These are phyloP conservation scores for Ophonus ardosiacus DNA, from an alignment of 2,888 invertebrate species.

Conservation along the genomic window DNA sequence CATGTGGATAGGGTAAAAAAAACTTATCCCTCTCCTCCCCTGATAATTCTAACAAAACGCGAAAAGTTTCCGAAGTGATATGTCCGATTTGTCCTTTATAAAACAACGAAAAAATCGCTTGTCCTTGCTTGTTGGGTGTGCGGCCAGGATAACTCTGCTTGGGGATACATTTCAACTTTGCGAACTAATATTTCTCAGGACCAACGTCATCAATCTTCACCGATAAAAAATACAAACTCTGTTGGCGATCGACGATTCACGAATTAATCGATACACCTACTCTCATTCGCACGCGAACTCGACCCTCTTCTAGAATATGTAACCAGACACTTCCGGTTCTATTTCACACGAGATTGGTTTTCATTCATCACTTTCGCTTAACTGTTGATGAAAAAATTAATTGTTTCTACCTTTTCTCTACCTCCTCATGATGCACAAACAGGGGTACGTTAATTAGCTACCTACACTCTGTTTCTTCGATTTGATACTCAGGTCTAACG, in stretches of 20 bases:
- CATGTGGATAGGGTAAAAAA: slow-evolving; percentile 15
- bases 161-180: slow-evolving; percentile 45
- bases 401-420: background rate
- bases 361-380: background rate
- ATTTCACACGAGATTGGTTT: background rate
- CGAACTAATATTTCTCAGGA: slow-evolving; percentile 33
- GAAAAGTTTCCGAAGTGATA: slow-evolving; percentile 52
- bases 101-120: slow-evolving; percentile 48
- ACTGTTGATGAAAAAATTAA: background rate
- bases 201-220: slow-evolving; percentile 38
- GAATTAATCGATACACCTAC: slow-evolving; percentile 41
- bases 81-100: slow-evolving; percentile 58
- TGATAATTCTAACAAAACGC: slow-evolving; percentile 57
- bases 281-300: slow-evolving; percentile 26
- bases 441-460: too few species aligned
- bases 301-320: slow-evolving; percentile 19
- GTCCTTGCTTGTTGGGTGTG: slow-evolving; percentile 30
- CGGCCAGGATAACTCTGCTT: background rate
- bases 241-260: slow-evolving; percentile 27
- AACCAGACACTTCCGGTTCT: background rate
- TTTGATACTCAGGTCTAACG: too few species aligned
- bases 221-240: slow-evolving; percentile 47
- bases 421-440: too few species aligned
- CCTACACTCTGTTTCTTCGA: too few species aligned
- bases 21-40: slow-evolving; percentile 57